A percentile compares a stretch with the other conserved stretches of the same genome.
Conservation (phyloP, 2,888 invertebrate genomes). For the Drosophila maculinotata region DNA sequence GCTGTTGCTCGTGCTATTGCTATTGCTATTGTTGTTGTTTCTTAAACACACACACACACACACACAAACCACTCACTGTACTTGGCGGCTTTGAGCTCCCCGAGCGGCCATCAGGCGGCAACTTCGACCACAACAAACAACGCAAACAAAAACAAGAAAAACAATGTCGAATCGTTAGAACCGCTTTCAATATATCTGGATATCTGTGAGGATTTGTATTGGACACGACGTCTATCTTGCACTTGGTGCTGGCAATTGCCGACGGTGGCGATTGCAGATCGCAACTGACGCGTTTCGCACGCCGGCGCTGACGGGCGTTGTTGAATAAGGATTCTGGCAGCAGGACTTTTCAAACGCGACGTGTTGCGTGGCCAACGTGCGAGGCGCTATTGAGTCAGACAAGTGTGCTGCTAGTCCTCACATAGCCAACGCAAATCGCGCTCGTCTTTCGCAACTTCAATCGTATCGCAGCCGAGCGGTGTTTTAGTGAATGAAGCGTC, state of each 20-base stretch:
- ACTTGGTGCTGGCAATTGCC: conserved; percentile 24
- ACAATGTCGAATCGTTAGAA: conserved; percentile 8
- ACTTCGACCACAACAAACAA: conserved; percentile 38
- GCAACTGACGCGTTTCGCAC: conserved; percentile 40
- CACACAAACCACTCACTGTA: conserved; percentile 16
- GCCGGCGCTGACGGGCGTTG: conserved; percentile 34
- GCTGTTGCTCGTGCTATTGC: conserved; percentile 1
- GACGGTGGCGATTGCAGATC: conserved; percentile 43
- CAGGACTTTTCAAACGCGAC: conserved; percentile 29
- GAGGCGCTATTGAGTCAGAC: conserved; percentile 62
- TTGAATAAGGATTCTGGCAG: neutral
- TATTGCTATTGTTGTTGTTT: conserved; percentile 20
- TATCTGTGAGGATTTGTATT: conserved; percentile 7
- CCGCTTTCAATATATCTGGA: conserved; percentile 7
- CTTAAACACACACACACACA: conserved; percentile 9
- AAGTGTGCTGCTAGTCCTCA: conserved; percentile 41
- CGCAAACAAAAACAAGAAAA: conserved; percentile 43
- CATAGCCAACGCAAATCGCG: conserved; percentile 33
- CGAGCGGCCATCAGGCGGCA: conserved; percentile 49
- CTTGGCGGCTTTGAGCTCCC: conserved; percentile 35
- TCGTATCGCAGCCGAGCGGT: conserved; percentile 14
- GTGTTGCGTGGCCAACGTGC: conserved; percentile 66
- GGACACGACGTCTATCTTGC: too few species aligned
- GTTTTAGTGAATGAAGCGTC: conserved; percentile 65
- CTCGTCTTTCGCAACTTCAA: conserved; percentile 6